Conservation (phyloP, 2,797 vertebrate genomes). For the Simalia tracyae region DNA sequence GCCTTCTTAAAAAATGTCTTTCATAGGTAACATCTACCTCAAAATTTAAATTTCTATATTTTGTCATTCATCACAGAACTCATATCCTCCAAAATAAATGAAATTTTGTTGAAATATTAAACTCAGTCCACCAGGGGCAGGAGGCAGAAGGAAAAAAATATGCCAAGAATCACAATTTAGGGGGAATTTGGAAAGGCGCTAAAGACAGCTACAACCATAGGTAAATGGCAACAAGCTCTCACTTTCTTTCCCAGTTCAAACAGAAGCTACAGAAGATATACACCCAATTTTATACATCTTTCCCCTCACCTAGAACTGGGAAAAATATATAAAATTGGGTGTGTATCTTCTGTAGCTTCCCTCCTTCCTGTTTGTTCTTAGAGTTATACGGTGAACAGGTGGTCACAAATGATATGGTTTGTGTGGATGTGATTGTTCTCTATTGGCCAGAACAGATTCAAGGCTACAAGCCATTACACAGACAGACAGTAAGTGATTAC, state of each 20-base stretch:
- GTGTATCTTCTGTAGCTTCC: not conserved
- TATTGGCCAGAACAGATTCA: not conserved
- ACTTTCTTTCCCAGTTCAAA: too few relatives aligned
- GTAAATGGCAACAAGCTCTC: not conserved
- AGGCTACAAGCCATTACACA: too few relatives aligned
- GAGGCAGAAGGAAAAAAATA: not conserved
- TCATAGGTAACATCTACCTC: not conserved
- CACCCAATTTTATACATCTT: too few relatives aligned
- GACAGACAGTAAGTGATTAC: not conserved
- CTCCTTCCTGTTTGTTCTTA: not conserved
- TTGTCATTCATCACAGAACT: not conserved
- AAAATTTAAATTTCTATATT: not conserved
- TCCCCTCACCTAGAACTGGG: too few relatives aligned
- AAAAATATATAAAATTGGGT: not conserved
- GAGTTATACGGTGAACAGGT: not conserved
- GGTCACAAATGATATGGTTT: not conserved
- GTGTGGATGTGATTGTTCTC: not conserved
- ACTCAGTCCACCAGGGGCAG: not conserved
- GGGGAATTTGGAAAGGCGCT: not conserved
- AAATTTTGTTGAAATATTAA: constrained; percentile 23
- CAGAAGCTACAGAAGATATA: too few relatives aligned
- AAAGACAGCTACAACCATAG: not conserved
- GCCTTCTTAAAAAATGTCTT: not conserved
- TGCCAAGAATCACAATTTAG: not conserved
- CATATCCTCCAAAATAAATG: constrained; percentile 22